A percentile compares a stretch with the other conserved stretches of the same genome.
phyloP scores from a whole-genome alignment of 2,113 vertebrate species.

The Drymodes brunneopygia region DNA sequence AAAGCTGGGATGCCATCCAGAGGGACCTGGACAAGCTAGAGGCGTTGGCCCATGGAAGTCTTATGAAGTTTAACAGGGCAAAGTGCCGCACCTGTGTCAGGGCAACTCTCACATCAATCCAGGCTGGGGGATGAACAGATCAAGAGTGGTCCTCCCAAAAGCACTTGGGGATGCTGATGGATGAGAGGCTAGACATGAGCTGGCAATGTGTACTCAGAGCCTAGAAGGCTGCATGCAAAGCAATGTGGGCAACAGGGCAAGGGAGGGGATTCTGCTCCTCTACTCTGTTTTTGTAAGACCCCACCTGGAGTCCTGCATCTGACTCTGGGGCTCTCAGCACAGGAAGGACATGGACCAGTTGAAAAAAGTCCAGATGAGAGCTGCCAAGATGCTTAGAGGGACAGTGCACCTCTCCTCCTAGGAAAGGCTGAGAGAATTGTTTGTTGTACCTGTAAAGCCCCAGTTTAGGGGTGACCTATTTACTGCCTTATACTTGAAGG shows the following conservation, averaged over 20 bases:
- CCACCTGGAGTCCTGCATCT: neutral
- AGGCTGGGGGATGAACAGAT: neutral
- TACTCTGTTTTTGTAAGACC: neutral
- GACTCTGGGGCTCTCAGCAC: neutral
- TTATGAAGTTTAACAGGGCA: neutral
- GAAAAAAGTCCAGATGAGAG: neutral
- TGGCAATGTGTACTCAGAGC: fast-evolving
- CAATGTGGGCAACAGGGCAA: fast-evolving
- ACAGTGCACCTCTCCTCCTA: neutral
- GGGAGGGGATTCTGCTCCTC: neutral
- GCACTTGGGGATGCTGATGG: neutral
- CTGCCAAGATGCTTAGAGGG: neutral
- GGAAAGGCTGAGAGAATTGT: neutral
- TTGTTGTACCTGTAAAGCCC: neutral
- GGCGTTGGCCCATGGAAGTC: neutral
- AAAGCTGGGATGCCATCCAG: neutral
- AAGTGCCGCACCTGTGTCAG: fast-evolving
- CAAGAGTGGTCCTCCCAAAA: neutral
- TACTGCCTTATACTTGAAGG: neutral
- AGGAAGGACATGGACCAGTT: no score
- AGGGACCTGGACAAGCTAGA: neutral
- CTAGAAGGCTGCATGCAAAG: neutral
- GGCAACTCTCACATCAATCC: fast-evolving
- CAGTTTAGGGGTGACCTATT: neutral
- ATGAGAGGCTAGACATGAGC: neutral